A percentile compares a stretch with the other conserved stretches of the same genome.
phyloP scores from a whole-genome alignment of 2,888 invertebrate species.

The Norana najaformis region DNA sequence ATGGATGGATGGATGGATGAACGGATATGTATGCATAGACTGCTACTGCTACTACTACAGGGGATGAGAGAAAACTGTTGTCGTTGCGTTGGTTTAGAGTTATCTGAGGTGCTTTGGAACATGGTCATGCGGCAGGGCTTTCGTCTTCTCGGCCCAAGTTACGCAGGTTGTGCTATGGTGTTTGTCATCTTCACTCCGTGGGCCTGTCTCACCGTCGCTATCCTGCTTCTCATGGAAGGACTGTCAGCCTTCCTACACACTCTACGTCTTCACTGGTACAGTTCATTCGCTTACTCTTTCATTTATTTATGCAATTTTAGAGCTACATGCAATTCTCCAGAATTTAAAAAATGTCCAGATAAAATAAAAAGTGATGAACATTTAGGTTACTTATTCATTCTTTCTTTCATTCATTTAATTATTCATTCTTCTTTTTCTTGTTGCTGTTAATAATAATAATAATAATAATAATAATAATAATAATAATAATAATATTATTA shows the following conservation, averaged over 20 bases:
- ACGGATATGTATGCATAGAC: too few species aligned
- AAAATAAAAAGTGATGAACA: neutral
- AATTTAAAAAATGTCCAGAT: too few species aligned
- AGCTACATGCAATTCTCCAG: too few species aligned
- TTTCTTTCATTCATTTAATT: neutral
- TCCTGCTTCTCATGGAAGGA: constrained; percentile 98
- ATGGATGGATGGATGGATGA: too few species aligned
- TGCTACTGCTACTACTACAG: too few species aligned
- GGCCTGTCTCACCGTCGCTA: constrained; percentile 88
- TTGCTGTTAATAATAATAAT: constrained; percentile 30
- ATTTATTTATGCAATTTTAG: neutral
- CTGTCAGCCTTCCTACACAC: constrained; percentile 97
- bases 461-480: constrained; percentile 32
- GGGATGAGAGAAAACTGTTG: neutral
- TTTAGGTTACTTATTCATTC: neutral
- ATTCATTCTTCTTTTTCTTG: neutral
- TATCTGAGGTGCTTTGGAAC: constrained; percentile 83
- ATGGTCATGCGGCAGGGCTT: constrained; percentile 81
- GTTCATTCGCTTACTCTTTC: too few species aligned
- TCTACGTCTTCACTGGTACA: constrained; percentile 95
- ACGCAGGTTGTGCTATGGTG: constrained; percentile 68
- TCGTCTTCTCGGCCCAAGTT: constrained; percentile 68
- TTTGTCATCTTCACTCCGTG: constrained; percentile 89
- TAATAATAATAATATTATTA: constrained; percentile 28
- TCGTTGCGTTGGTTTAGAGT: constrained; percentile 64